A percentile compares a stretch with the other conserved stretches of the same genome.
phyloP scores from a whole-genome alignment of 64 coral and sea anemone genomes.

The Exaiptasia diaphana region DNA sequence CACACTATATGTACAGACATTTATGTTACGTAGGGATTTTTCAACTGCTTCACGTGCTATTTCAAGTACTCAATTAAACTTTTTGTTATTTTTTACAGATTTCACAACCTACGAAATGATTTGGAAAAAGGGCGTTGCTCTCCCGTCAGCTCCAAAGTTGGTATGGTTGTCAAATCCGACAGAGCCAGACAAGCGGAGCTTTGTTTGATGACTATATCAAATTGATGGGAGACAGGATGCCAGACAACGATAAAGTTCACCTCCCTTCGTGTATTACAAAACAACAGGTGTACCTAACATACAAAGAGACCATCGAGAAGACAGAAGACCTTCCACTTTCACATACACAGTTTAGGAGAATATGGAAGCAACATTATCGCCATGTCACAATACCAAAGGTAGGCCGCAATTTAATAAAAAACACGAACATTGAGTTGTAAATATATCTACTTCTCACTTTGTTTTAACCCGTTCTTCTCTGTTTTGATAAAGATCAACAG shows the following conservation, averaged over 20 bases:
- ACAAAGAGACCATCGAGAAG: neutral
- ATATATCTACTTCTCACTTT: too few species aligned
- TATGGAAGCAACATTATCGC: neutral
- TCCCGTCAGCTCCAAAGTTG: neutral
- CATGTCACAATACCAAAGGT: constrained; percentile 1
- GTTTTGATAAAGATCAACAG: neutral
- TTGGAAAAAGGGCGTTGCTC: neutral
- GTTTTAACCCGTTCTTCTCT: too few species aligned
- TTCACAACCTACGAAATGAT: neutral
- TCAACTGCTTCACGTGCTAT: too few species aligned
- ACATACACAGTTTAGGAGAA: neutral
- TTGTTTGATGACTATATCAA: neutral
- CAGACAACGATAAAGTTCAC: neutral
- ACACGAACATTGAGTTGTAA: too few species aligned
- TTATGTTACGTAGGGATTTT: too few species aligned
- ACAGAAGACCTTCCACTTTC: neutral
- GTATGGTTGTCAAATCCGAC: neutral
- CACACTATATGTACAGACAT: too few species aligned
- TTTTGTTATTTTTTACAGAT: neutral
- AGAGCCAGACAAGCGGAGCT: neutral
- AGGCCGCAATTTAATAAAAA: neutral
- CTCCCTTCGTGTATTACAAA: neutral
- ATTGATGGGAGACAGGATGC: neutral
- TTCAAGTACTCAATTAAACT: too few species aligned
- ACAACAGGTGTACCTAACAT: neutral